Evolutionary conservation across 2,888 invertebrate genomes (phyloP).

Genomic region (Papilio gigon): DNA sequence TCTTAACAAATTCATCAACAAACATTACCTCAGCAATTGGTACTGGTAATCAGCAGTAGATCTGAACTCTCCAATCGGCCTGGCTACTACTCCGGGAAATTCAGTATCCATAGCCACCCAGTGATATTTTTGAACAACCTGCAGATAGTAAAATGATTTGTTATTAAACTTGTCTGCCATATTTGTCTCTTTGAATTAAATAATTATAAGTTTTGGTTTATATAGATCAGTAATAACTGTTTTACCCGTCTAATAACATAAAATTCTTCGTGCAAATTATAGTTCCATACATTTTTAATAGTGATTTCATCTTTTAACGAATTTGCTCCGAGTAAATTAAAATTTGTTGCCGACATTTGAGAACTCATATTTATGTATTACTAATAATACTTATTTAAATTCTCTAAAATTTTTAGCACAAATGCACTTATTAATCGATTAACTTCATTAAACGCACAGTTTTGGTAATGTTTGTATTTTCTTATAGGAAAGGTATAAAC

Average conservation of each 20-base stretch:
- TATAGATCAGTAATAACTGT: not conserved
- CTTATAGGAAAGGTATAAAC: constrained; percentile 25
- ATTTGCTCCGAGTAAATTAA: constrained; percentile 43
- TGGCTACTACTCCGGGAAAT: constrained; percentile 97
- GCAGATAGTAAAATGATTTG: constrained; percentile 20
- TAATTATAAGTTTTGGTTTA: not conserved
- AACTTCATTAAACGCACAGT: constrained; percentile 13
- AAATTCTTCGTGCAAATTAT: constrained; percentile 97
- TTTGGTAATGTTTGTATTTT: constrained; percentile 24
- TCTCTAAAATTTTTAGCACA: constrained; percentile 21
- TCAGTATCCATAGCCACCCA: constrained; percentile 96
- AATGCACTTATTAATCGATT: constrained; percentile 32
- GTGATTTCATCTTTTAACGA: constrained; percentile 86
- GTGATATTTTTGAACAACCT: constrained; percentile 88
- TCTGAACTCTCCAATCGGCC: constrained; percentile 95
- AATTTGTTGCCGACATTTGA: constrained; percentile 46
- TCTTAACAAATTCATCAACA: not conserved
- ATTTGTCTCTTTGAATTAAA: constrained; percentile 1
- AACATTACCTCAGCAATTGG: constrained; percentile 86
- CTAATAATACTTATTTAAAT: constrained; percentile 24
- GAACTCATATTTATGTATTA: constrained; percentile 37
- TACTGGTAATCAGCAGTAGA: constrained; percentile 94
- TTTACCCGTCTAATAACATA: constrained; percentile 90
- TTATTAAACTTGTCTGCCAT: constrained; percentile 14
- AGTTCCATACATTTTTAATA: constrained; percentile 96